A percentile compares a stretch with the other conserved stretches of the same genome.
Conservation (phyloP, 2,113 vertebrate species). For the Pseudopipra pipra region DNA sequence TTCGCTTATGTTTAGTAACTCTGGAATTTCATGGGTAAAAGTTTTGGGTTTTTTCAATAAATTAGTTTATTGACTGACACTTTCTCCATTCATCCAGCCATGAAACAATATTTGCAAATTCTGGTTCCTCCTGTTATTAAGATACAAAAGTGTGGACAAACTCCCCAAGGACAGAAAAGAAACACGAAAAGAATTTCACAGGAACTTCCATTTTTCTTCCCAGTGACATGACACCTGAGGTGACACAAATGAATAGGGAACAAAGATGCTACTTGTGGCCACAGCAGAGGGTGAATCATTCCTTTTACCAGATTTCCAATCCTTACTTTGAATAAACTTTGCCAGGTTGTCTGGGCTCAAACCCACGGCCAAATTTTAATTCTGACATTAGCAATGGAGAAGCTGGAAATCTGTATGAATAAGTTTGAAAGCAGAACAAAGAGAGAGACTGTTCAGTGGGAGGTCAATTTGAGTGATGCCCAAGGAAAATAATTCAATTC, state of each 20-base stretch:
- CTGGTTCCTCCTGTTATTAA: background rate
- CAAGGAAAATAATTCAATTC: background rate
- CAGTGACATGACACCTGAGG: background rate
- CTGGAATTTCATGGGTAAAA: background rate
- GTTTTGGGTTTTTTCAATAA: background rate
- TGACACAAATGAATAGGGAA: fast-evolving
- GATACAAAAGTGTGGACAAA: fast-evolving
- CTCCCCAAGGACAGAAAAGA: background rate
- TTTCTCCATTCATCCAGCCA: fast-evolving
- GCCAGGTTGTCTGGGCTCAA: background rate
- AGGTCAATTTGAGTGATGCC: background rate
- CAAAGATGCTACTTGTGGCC: background rate
- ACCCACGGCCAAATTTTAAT: background rate
- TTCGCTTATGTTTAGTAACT: background rate
- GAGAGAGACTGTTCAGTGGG: background rate
- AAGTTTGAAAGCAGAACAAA: conserved; percentile 4
- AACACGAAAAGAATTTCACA: background rate
- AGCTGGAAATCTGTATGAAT: background rate
- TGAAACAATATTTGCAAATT: background rate
- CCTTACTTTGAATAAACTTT: background rate
- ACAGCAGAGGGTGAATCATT: background rate
- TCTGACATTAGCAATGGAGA: background rate
- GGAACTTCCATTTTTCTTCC: background rate
- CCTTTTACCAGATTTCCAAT: background rate
- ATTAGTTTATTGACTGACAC: background rate